These are phyloP conservation scores for Coremacera marginata DNA, from an alignment of 2,888 invertebrate species.

Conservation along the genomic window DNA sequence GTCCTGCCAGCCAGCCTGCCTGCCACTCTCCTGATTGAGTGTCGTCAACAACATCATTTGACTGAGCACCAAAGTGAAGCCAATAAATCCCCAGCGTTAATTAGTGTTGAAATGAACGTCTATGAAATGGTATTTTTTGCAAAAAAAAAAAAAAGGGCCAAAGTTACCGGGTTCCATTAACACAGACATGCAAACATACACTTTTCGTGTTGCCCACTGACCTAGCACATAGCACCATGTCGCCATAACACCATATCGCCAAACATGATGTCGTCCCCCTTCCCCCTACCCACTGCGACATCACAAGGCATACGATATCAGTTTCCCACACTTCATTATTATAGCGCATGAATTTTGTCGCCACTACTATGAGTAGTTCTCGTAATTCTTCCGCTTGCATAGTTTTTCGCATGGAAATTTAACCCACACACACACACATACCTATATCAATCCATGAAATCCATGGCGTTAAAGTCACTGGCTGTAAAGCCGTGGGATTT, in stretches of 20 bases:
- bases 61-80: constrained; percentile 14
- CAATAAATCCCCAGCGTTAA: constrained; percentile 22
- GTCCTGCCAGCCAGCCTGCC: too few species aligned
- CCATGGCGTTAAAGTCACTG: constrained; percentile 3
- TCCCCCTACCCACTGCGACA: neutral
- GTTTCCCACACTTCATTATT: constrained; percentile 23
- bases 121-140: neutral
- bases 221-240: neutral
- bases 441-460: neutral
- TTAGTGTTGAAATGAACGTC: constrained; percentile 7
- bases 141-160: neutral
- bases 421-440: neutral
- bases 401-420: constrained; percentile 16
- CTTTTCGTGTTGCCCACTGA: neutral
- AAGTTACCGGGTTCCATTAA: neutral
- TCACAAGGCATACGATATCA: neutral
- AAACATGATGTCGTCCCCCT: neutral
- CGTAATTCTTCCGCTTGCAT: constrained; percentile 11
- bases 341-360: neutral
- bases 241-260: neutral
- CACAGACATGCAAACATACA: neutral
- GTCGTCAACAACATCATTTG: neutral
- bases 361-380: neutral
- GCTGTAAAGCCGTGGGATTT: neutral
- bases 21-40: neutral